phyloP scores from a whole-genome alignment of 2,113 vertebrate species.

The Podocnemis expansa region DNA sequence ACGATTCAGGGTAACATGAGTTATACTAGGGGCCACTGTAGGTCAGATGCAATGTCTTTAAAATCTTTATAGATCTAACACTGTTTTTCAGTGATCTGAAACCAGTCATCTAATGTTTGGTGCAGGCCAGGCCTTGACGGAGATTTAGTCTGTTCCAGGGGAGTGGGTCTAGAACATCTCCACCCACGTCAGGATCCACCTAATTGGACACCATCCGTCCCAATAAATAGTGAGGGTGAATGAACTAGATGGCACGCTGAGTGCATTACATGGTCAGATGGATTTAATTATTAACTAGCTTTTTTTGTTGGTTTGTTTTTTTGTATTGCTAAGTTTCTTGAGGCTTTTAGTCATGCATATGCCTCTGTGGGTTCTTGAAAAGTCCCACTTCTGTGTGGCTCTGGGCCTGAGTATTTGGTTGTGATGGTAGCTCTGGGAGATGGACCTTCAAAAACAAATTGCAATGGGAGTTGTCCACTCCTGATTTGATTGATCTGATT shows the following conservation, averaged over 20 bases:
- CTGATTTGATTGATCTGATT: background rate
- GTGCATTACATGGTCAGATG: background rate
- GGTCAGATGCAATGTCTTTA: background rate
- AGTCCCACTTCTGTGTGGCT: fast-evolving
- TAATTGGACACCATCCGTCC: background rate
- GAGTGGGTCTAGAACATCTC: background rate
- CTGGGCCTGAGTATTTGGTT: background rate
- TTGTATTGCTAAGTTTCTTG: background rate
- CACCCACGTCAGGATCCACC: fast-evolving
- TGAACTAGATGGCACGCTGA: background rate
- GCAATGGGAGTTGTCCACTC: fast-evolving
- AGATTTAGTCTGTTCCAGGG: background rate
- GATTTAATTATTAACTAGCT: conserved; percentile 49
- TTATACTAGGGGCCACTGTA: background rate
- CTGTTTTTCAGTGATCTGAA: background rate
- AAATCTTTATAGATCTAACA: background rate
- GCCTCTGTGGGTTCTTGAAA: background rate
- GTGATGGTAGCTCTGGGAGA: background rate
- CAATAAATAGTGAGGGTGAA: conserved; percentile 35
- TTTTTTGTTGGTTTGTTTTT: no score
- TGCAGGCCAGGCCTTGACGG: background rate
- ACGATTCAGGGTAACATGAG: background rate
- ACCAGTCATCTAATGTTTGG: background rate
- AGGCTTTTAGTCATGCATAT: background rate
- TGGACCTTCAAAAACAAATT: background rate